Base-by-base conservation (phyloP, 2,797 vertebrate species). In the Chelon auratus region DNA sequence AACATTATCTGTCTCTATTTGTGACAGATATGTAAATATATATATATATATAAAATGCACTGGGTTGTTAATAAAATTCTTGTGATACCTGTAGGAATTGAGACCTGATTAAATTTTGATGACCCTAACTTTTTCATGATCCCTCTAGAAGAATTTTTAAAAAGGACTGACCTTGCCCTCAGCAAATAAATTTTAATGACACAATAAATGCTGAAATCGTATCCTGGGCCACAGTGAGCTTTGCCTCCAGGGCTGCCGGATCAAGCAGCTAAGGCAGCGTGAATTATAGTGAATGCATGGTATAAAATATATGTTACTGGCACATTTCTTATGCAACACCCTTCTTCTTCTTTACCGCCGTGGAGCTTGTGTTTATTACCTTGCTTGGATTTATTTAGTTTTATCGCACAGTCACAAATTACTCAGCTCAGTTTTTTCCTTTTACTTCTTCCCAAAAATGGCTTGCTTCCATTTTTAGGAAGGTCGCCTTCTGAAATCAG, bases 181-280 rank as follows among this genome's bases (percentile, higher is more conserved):
- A 75, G 84, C 73, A 78, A 75, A 81, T 85, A 79, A 57, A 88
- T 87, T 83, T 86, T 91, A 90, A 90, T 88, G 77, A 82, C 59
- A 62, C 55, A 84, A 82, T 91, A 86, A 89, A 87, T 80, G 74
- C 78, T 89, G 77, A 88, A 89, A 86, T 81, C 76, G 70, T 83
- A 74, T 79, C 64, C 61, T 51, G 55, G 72, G 72, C 80, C 65
- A 70, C 13, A 11, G 75, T 73, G 55, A 68, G 54, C 58, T 78
- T 70, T 70, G 30, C 57, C 50, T 71, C 58, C 2, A 45, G 48
- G 68, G 50, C 50, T 69, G 43, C 43, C 26, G 37, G 58, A 86
- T 68, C 68, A 68, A 56, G 62, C 48, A 56, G 56, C 33, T 51
- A 26, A 64, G 60, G 43, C 40, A 63, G 22, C 13, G 43, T 52